These are phyloP conservation scores for Pachymerium ferrugineum DNA, from an alignment of 2,888 invertebrate species.

Conservation along the genomic window DNA sequence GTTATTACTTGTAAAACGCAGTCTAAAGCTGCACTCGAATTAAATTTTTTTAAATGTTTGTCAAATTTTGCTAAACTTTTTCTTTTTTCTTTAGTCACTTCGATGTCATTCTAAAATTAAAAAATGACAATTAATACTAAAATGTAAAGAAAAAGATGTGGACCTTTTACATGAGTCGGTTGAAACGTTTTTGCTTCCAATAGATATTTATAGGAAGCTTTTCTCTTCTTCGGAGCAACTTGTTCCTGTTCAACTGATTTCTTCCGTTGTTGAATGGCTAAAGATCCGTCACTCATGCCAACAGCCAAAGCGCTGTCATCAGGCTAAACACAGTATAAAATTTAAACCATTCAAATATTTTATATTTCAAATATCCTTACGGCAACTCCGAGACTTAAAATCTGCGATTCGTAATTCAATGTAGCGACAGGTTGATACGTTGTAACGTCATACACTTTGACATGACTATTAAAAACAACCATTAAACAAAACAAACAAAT, in stretches of 20 bases:
- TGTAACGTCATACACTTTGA: conserved; percentile 83
- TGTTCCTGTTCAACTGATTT: conserved; percentile 45
- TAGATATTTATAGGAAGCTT: conserved; percentile 28
- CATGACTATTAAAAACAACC: conserved; percentile 54
- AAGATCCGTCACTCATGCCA: conserved; percentile 87
- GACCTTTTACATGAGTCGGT: conserved; percentile 33
- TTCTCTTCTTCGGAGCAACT: conserved; percentile 4
- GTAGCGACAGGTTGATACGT: conserved; percentile 83
- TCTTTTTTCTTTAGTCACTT: conserved; percentile 42
- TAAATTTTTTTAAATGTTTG: conserved; percentile 66
- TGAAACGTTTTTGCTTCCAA: conserved; percentile 34
- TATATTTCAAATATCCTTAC: too few species aligned
- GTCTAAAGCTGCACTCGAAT: conserved; percentile 74
- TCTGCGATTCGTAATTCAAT: conserved; percentile 81
- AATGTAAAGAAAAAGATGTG: background rate
- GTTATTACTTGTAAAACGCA: conserved; percentile 53
- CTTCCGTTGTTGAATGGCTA: conserved; percentile 76
- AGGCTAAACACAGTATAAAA: conserved; percentile 50
- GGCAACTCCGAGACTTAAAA: conserved; percentile 73
- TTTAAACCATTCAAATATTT: too few species aligned
- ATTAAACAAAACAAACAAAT: background rate
- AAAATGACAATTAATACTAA: conserved; percentile 31
- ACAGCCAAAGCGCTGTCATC: conserved; percentile 78
- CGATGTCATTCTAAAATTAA: conserved; percentile 43
- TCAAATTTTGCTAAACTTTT: conserved; percentile 56